These are phyloP conservation scores for Caracal caracal DNA, from an alignment of 2,113 vertebrate species.

Conservation along the genomic window DNA sequence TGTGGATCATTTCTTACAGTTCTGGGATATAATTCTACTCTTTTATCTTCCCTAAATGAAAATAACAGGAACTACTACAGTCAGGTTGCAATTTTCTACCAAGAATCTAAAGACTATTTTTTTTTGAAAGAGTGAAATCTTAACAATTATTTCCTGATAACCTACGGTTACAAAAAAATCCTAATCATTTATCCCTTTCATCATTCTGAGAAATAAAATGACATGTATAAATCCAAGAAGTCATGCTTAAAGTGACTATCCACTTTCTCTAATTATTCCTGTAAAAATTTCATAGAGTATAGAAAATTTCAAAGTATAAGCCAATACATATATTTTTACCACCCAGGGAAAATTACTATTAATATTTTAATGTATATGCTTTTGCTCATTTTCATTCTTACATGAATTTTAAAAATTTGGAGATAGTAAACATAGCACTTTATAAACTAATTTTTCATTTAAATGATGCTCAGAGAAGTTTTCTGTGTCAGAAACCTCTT, in stretches of 20 bases:
- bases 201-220: constrained; percentile 26
- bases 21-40: constrained; percentile 16
- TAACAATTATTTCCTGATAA: constrained; percentile 37
- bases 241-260: not conserved
- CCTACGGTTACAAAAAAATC: not conserved
- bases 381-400: not conserved
- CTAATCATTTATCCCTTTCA: not conserved
- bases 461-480: not conserved
- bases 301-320: constrained; percentile 4
- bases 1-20: constrained; percentile 21
- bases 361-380: not conserved
- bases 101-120: not conserved
- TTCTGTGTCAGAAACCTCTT: not conserved
- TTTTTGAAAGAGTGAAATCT: not conserved
- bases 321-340: not conserved
- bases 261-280: not conserved
- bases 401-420: not conserved
- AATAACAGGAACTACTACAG: constrained; percentile 24
- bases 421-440: not conserved
- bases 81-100: constrained; percentile 50
- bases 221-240: not conserved
- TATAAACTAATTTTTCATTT: constrained; percentile 14
- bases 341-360: not conserved
- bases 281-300: not conserved
- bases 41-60: constrained; percentile 69